phyloP scores from a whole-genome alignment of 2,888 invertebrate species.

The Cartodere bifasciata region DNA sequence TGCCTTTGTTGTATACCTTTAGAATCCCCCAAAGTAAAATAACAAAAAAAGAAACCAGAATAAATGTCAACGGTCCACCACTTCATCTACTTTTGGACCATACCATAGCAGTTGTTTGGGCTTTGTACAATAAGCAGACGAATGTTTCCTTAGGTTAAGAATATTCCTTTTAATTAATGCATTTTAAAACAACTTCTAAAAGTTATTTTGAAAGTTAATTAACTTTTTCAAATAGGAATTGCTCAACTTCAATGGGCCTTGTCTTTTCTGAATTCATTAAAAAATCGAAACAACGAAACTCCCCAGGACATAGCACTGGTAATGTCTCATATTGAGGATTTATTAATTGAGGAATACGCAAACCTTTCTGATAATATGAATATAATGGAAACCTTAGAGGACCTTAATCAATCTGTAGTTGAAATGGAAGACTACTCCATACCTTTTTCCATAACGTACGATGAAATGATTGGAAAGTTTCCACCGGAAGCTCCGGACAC shows the following conservation, averaged over 20 bases:
- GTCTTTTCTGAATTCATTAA: background rate
- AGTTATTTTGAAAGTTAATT: background rate
- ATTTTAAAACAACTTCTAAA: too few species aligned
- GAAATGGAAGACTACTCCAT: too few species aligned
- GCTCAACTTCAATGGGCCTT: slow-evolving; percentile 1
- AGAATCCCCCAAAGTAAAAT: too few species aligned
- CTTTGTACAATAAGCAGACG: background rate
- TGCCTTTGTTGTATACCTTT: too few species aligned
- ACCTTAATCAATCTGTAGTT: background rate
- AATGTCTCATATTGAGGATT: background rate
- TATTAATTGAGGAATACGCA: background rate
- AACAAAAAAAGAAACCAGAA: too few species aligned
- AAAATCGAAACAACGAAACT: background rate
- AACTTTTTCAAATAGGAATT: slow-evolving; percentile 1
- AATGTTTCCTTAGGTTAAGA: background rate
- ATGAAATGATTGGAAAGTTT: background rate
- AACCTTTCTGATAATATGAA: background rate
- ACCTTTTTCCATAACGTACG: background rate
- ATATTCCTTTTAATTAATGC: background rate
- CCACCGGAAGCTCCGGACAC: too few species aligned
- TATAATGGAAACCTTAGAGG: too few species aligned
- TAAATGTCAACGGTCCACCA: too few species aligned
- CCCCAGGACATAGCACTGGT: background rate
- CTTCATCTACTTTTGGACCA: background rate
- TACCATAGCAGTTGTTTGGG: slow-evolving; percentile 1